A percentile compares a stretch with the other conserved stretches of the same genome.
Conservation (phyloP, 2,797 vertebrate genomes). For the Miichthys miiuy region DNA sequence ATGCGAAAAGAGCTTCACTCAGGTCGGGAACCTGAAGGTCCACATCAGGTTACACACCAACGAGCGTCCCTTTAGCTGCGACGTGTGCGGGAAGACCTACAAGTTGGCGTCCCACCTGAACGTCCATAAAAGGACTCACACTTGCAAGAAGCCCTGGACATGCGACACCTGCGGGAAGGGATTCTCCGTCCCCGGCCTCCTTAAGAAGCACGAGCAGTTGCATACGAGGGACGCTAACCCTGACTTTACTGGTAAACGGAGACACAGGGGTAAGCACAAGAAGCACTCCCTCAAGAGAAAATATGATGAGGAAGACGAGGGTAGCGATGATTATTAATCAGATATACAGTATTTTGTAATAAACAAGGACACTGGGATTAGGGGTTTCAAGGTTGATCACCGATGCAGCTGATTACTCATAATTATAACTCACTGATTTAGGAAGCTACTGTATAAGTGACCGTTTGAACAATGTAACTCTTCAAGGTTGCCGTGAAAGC, state of each 20-base stretch:
- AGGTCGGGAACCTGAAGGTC: constrained; percentile 80
- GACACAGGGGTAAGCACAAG: constrained; percentile 77
- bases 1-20: constrained; percentile 82
- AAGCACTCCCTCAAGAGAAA: constrained; percentile 78
- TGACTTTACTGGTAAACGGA: constrained; percentile 71
- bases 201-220: constrained; percentile 80
- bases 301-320: constrained; percentile 79
- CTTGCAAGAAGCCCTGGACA: constrained; percentile 80
- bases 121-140: constrained; percentile 82
- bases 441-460: not conserved
- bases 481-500: not conserved
- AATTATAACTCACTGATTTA: not conserved
- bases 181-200: constrained; percentile 76
- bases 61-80: constrained; percentile 81
- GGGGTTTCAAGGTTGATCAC: constrained; percentile 9
- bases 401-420: not conserved
- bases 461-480: not conserved
- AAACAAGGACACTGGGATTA: not conserved
- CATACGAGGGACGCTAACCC: constrained; percentile 73
- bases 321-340: constrained; percentile 76
- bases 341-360: not conserved
- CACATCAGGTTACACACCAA: constrained; percentile 83
- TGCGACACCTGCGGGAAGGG: constrained; percentile 81
- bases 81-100: constrained; percentile 83
- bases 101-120: constrained; percentile 81